Base-by-base conservation (phyloP, 2,888 invertebrate species). In the Spicauda simplicius region DNA sequence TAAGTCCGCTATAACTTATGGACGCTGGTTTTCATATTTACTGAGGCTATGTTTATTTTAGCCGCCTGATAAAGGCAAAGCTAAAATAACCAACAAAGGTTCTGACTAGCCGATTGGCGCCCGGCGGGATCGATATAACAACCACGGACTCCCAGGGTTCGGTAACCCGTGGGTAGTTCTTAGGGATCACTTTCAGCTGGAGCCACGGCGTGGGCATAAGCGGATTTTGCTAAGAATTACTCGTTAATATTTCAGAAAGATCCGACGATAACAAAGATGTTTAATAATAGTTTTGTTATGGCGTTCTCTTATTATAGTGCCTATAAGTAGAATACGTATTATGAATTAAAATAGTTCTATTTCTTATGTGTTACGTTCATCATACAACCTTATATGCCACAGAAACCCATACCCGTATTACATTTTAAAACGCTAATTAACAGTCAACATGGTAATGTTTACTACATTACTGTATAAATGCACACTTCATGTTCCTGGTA, bases 151-250 rank as follows among this genome's bases (percentile, higher is more conserved):
- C 50, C 18, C 50, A 50, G 18, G 45, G 18, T 18, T 50, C 10
- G 16, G 16, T 25, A 25, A n/a, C 58, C 45, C n/a, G 58, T 59
- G 58, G 58, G 58, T 59, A n/a, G 48, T 25, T 45, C 25, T 25
- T 48, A 25, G 8, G 25, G 58, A 59, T 25, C n/a, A 59, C 48
- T 45, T 48, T 48, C n/a, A 48, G 45, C 41, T 41, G 25, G 48
- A 59, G 58, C 58, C 20, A 19, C 20, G n/a, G 48, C 48, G 58
- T 50, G 18, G 50, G 50, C 50, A 48, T 50, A 50, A 50, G 50
- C 50, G 50, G 50, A 50, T 50, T 50, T 50, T 16, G 16, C 12
- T 50, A 18, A 10, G 50, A 5, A 18, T 18, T 48, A n/a, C 48
- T 18, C 18, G 50, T 50, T 50, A 50, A 50, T n/a, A 50, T 50